Evolutionary conservation across 2,888 invertebrate species (phyloP), one percentile per base, ranked within the genome.

Genomic region (Caenorhabditis doughertyi): DNA sequence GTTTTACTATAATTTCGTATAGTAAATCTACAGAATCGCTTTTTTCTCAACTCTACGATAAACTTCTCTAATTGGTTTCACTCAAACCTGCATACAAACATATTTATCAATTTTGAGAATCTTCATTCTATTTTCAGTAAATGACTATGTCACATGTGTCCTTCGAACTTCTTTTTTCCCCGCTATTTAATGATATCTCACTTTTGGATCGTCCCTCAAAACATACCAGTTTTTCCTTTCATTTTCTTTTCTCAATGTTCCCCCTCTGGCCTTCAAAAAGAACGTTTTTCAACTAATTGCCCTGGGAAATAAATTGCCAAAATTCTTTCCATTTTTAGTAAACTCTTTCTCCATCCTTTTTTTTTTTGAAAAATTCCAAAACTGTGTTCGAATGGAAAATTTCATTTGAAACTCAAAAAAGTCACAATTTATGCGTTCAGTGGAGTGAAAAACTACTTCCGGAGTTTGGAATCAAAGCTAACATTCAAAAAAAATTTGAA

Each of bases 281-380:
- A 76, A 76, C 76, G 51, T 44, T 76, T 76, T 76, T 67, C 60
- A n/a, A 44, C 44, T 64, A 76, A 76, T 76, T 76, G 67, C 76
- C 56, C 60, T 58, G 65, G 21, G 65, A 74, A 51, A 72, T 58
- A 60, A 71, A 71, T 58, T 58, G 42, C 60, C 35, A 27, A 49
- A 58, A 58, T 60, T 29, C 29, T 7, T 55, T 35, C 42, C 47
- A 71, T 23, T 58, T 71, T 62, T 72, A 60, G 27, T 21, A 49
- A 39, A 32, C 32, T 23, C 16, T 51, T 29, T 3, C 3, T 44
- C 3, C 44, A 44, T 62, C n/a, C 16, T 39, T 11, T 13, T 39
- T 4, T 9, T 35, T 55, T 39, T 16, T 16, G 5, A 39, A 53
- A 42, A 11, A 39, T 35, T 53, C 25, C 39, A 3, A 23, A 23